Percentiles rank a stretch among this genome's conserved stretches.
These are phyloP conservation scores for Rachycentron canadum DNA, from an alignment of 2,797 vertebrate species.

Conservation along the genomic window DNA sequence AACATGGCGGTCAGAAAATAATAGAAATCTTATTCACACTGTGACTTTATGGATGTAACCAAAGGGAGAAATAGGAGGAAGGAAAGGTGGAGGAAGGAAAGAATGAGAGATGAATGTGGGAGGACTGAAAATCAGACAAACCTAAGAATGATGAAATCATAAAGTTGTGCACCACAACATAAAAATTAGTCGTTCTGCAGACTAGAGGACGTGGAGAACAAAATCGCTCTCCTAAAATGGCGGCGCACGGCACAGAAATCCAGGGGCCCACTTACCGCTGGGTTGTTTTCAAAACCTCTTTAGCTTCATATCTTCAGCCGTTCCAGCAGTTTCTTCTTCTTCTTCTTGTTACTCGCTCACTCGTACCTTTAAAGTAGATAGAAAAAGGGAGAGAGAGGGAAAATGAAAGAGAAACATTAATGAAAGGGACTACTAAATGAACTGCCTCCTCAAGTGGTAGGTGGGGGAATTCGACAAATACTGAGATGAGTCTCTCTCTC, in stretches of 20 bases:
- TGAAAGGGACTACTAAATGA: constrained; percentile 84
- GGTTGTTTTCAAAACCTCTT: constrained; percentile 84
- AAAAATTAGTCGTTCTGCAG: constrained; percentile 27
- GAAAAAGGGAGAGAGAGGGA: constrained; percentile 37
- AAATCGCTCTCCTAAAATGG: constrained; percentile 56
- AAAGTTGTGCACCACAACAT: constrained; percentile 11
- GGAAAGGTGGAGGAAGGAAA: constrained; percentile 4
- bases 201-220: constrained; percentile 13
- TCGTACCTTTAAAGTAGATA: constrained; percentile 78
- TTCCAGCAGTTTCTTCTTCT: constrained; percentile 68
- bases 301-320: constrained; percentile 86
- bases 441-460: constrained; percentile 71
- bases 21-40: constrained; percentile 9
- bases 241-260: constrained; percentile 22
- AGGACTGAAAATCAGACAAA: background rate
- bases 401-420: constrained; percentile 84
- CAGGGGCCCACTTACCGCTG: constrained; percentile 76
- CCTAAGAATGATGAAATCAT: constrained; percentile 9
- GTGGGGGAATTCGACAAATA: constrained; percentile 66
- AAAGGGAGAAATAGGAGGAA: background rate
- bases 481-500: constrained; percentile 61
- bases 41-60: constrained; percentile 8
- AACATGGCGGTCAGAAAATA: background rate
- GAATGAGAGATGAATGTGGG: background rate
- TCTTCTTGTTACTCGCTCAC: constrained; percentile 56